Conservation (phyloP, 2,113 vertebrate genomes). For the Calidris pugnax region DNA sequence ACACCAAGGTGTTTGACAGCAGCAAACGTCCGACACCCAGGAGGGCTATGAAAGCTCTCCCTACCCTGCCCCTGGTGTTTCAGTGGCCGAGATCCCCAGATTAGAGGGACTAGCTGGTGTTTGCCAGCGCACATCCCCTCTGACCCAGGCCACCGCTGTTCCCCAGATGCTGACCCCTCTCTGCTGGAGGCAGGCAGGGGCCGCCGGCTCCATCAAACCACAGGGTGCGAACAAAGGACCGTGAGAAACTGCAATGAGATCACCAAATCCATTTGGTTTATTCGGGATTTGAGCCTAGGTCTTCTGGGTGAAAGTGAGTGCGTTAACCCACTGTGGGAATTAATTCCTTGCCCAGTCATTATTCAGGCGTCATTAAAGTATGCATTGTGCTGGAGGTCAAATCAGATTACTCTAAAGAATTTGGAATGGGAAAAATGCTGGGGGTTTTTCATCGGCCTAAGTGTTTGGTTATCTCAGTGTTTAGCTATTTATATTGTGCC, state of each 20-base stretch:
- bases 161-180: not conserved
- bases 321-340: slow-evolving; percentile 22
- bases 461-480: slow-evolving; percentile 43
- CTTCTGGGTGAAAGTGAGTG: slow-evolving; percentile 34
- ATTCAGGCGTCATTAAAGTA: slow-evolving; percentile 45
- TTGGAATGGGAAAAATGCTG: slow-evolving; percentile 63
- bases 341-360: slow-evolving; percentile 55
- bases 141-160: not conserved
- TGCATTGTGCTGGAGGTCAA: slow-evolving; percentile 55
- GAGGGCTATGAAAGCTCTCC: not conserved
- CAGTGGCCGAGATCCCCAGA: not conserved
- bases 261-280: slow-evolving; percentile 37
- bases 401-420: slow-evolving; percentile 61
- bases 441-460: not conserved
- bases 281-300: slow-evolving; percentile 23
- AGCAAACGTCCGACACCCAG: not conserved
- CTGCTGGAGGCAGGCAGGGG: not conserved
- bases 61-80: not conserved
- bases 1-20: not conserved
- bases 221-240: not conserved
- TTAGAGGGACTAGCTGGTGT: not conserved
- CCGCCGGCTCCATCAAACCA: accelerated
- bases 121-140: not conserved
- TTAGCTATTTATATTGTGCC: slow-evolving; percentile 46
- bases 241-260: slow-evolving; percentile 10